Evolutionary conservation across 1,140 invertebrate species (phyloP).

Genomic region (Polypedilum pembai): DNA sequence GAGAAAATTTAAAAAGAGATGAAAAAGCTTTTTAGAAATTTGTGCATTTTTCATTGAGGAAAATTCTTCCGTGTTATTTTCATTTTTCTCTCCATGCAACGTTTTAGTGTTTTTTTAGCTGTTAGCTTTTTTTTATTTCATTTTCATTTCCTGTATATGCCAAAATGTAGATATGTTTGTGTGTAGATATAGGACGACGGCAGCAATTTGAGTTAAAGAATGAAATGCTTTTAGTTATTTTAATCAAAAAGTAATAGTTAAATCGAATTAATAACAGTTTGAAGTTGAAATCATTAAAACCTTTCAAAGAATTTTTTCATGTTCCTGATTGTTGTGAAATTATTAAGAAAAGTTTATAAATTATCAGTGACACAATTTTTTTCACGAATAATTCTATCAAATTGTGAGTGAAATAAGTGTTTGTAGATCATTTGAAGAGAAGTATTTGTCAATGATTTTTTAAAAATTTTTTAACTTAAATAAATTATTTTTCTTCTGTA

Average conservation of each 20-base stretch:
- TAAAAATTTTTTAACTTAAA: no score
- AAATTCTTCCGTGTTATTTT: neutral
- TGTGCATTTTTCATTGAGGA: constrained; percentile 1
- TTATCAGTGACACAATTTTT: no score
- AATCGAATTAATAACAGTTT: no score
- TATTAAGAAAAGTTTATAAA: no score
- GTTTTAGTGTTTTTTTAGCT: neutral
- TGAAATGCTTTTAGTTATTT: constrained; percentile 13
- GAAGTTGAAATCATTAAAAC: no score
- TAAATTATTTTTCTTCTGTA: no score
- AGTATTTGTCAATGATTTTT: no score
- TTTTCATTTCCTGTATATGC: neutral
- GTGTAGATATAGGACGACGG: neutral
- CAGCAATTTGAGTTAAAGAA: neutral
- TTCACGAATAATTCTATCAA: no score
- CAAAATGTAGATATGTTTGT: neutral
- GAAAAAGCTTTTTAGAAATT: constrained; percentile 6
- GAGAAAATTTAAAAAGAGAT: neutral
- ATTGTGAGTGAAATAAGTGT: no score
- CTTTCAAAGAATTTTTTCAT: no score
- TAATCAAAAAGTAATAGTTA: neutral
- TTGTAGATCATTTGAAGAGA: no score
- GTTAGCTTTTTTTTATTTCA: neutral
- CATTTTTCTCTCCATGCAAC: neutral
- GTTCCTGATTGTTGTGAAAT: no score